These are phyloP conservation scores for Lottia scabra DNA, from an alignment of 2,888 invertebrate species.

Conservation along the genomic window DNA sequence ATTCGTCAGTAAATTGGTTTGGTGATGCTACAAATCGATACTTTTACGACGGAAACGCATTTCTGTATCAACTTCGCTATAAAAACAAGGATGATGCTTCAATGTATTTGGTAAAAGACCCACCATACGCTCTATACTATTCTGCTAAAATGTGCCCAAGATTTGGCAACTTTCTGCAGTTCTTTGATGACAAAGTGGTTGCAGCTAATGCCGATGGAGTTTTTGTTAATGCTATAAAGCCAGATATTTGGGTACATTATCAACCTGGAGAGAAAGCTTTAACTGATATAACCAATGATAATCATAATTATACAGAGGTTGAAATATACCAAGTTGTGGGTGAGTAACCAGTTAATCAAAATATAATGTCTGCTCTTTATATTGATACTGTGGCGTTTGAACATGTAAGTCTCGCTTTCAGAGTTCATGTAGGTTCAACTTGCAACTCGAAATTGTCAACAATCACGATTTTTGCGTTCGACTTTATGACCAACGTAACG, in stretches of 20 bases:
- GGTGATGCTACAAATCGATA: conserved; percentile 18
- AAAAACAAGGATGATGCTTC: conserved; percentile 15
- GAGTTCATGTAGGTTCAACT: too few species aligned
- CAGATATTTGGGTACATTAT: neutral
- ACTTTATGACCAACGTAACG: too few species aligned
- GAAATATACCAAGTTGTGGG: conserved; percentile 39
- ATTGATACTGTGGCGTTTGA: too few species aligned
- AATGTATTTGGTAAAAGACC: conserved; percentile 26
- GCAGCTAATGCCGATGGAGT: neutral
- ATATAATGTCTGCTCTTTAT: too few species aligned
- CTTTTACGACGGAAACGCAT: conserved; percentile 29
- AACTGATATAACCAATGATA: conserved; percentile 12
- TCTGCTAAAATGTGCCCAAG: conserved; percentile 19
- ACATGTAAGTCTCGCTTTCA: too few species aligned
- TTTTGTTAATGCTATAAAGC: conserved; percentile 2
- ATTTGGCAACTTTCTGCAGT: conserved; percentile 30
- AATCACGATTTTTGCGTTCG: too few species aligned
- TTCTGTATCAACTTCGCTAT: conserved; percentile 32
- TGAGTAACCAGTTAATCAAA: too few species aligned
- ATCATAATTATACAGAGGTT: conserved; percentile 34
- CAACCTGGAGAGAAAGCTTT: conserved; percentile 9
- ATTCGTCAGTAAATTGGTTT: conserved; percentile 31
- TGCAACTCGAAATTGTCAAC: too few species aligned
- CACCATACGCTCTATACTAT: neutral
- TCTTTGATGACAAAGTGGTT: conserved; percentile 15